phyloP scores from a whole-genome alignment of 1,140 invertebrate genomes.

The Ceratina calcarata region DNA sequence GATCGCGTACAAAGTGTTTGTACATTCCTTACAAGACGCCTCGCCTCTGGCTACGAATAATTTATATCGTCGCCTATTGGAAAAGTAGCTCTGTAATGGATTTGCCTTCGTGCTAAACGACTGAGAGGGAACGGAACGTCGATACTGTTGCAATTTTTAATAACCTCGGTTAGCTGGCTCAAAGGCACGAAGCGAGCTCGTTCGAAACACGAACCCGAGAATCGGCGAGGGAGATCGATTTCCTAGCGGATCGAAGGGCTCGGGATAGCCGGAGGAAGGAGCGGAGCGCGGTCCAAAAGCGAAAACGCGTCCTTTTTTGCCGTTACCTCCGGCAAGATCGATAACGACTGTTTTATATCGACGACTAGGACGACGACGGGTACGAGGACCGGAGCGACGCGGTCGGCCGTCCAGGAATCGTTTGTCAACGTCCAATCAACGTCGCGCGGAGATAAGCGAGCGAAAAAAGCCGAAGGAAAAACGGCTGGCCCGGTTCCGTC shows the following conservation, averaged over 20 bases:
- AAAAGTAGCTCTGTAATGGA: too few species aligned
- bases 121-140: background rate
- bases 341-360: slow-evolving; percentile 73
- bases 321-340: slow-evolving; percentile 38
- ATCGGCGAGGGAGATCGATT: slow-evolving; percentile 6
- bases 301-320: slow-evolving; percentile 31
- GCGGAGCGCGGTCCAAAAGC: background rate
- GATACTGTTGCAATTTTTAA: slow-evolving; percentile 32
- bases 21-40: too few species aligned
- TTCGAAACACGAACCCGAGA: background rate
- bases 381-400: too few species aligned
- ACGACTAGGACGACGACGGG: slow-evolving; percentile 26
- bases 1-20: too few species aligned
- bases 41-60: too few species aligned
- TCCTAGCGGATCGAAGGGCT: slow-evolving; percentile 1
- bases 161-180: slow-evolving; percentile 2
- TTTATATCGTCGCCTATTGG: too few species aligned
- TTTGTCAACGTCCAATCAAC: slow-evolving; percentile 77
- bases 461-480: slow-evolving; percentile 23
- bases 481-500: slow-evolving; percentile 6
- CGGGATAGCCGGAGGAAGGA: background rate
- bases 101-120: too few species aligned
- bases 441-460: slow-evolving; percentile 53
- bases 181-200: background rate
- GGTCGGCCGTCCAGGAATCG: slow-evolving; percentile 60